Evolutionary conservation across 2,113 vertebrate species (phyloP), one percentile per base, ranked within the genome.

Genomic region (Corythoichthys intestinalis): DNA sequence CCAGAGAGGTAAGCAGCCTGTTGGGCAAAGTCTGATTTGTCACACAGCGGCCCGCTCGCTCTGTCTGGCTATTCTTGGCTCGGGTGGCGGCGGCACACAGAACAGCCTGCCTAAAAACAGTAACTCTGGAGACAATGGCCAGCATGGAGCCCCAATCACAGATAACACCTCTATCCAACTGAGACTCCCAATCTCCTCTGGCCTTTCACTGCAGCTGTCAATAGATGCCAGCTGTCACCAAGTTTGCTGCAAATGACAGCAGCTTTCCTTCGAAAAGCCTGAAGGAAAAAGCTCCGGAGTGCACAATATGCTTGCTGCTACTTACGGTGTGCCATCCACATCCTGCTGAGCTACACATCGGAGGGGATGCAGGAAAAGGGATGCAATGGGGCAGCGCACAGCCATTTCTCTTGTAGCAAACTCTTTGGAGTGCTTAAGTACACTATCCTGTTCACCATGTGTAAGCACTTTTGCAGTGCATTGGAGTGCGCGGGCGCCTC

Each of bases 1-100:
- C 80, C 81, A 67, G 47, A 81, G 66, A 83, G 81, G 84, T 84
- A 74, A 83, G 80, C 74, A 65, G 75, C 76, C 73, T 73, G 80
- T 84, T 85, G 77, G 72, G 78, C 81, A 78, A 73, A 71, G 75
- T 79, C 83, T 74, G 79, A 89, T 85, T 80, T 54, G 83, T 85
- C 82, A 84, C 86, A 85, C 75, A 66, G 68, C 64, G 65, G 82
- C 76, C 83, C 83, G 83, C 70, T 77, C 78, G 83, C 68, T 83
- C 83, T 61, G 71, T 67, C 58, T 46, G 74, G 77, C 82, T 91
- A 91, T 91, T 88, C 89, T 88, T 86, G 86, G 83, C 80, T 68
- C 65, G 54, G 53, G 62, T 28, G 46, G 34, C 54, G 57, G 72
- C 69, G 54, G 49, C 67, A 71, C 63, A 71, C 60, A 72, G 58